A percentile compares a stretch with the other conserved stretches of the same genome.
Conservation (phyloP, 2,888 invertebrate genomes). For the Drosophila tripunctata region DNA sequence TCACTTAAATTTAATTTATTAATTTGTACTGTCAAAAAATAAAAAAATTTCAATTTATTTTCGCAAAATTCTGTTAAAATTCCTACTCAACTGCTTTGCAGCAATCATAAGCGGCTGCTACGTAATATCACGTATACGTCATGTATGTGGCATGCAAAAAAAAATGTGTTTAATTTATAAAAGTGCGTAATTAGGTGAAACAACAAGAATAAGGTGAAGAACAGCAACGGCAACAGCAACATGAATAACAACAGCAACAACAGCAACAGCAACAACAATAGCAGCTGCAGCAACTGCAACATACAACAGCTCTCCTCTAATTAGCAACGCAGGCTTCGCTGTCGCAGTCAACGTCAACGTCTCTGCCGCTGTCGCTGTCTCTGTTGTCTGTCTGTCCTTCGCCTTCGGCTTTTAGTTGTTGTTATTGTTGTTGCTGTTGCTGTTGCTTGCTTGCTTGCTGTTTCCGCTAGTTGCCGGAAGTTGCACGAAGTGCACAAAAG, state of each 20-base stretch:
- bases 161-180: constrained; percentile 29
- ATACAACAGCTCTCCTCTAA: constrained; percentile 35
- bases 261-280: constrained; percentile 15
- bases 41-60: too few species aligned
- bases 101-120: not conserved
- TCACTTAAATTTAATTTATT: too few species aligned
- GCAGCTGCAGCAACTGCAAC: constrained; percentile 8
- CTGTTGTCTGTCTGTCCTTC: constrained; percentile 23
- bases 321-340: constrained; percentile 16
- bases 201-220: constrained; percentile 2
- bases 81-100: too few species aligned
- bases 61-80: too few species aligned
- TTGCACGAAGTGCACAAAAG: constrained; percentile 65
- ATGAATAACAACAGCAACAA: not conserved
- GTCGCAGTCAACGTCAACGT: constrained; percentile 5
- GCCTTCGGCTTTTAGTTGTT: constrained; percentile 19
- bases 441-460: constrained; percentile 36
- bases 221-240: constrained; percentile 5
- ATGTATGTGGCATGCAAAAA: constrained; percentile 8
- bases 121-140: constrained; percentile 19
- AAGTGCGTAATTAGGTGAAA: constrained; percentile 21
- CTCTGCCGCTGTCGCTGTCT: constrained; percentile 12
- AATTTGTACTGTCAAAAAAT: too few species aligned
- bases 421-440: constrained; percentile 11
- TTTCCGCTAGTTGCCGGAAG: constrained; percentile 62